Base-by-base conservation (phyloP, 2,888 invertebrate species). In the Cryptus viduatorius region DNA sequence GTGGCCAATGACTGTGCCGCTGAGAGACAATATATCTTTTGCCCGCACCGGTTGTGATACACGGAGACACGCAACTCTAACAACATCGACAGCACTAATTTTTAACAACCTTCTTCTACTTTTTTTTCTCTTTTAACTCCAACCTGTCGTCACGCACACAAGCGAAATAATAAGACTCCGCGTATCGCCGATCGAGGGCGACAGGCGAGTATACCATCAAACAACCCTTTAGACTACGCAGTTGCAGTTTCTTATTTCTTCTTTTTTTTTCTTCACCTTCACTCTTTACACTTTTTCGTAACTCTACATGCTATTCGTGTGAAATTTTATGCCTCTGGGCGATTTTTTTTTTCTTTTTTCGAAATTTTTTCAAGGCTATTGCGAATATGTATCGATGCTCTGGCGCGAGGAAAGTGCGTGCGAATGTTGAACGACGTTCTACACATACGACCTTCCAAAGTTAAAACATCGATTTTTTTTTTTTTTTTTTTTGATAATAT, bases 171-270 rank as follows among this genome's bases (percentile, higher is more conserved):
- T 92, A 93, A 93, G 93, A 90, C 90, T 91, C 88, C 88, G 78
- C 90, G 93, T 93, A 87, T 88, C 91, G 87, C 92, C 93, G 90
- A 87, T 93, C 88, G 90, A 90, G 90, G 87, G 93, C 88, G 90
- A 90, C 89, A 93, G 93, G 93, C 93, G 93, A 93, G 93, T 93
- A 93, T 93, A 88, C 78, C 76, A 83, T 82, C 89, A 89, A 87
- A 87, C 86, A 89, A 69, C 79, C 82, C 82, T 77, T 59, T 85
- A 81, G 77, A 82, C 65, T 61, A 79, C 72, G 77, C 81, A 76
- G 68, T 82, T 48, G 68, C 80, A 76, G 67, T 79, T 76, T 72
- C 71, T 84, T 61, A 37, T 73, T 79, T 73, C 24, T 37, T 69
- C 24, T 77, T 78, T 48, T 4, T 37, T 50, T 53, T 61, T 72